Percentiles rank a stretch among this genome's conserved stretches.
These are phyloP conservation scores for Halichoeres trimaculatus DNA, from an alignment of 2,113 vertebrate species.

Conservation along the genomic window DNA sequence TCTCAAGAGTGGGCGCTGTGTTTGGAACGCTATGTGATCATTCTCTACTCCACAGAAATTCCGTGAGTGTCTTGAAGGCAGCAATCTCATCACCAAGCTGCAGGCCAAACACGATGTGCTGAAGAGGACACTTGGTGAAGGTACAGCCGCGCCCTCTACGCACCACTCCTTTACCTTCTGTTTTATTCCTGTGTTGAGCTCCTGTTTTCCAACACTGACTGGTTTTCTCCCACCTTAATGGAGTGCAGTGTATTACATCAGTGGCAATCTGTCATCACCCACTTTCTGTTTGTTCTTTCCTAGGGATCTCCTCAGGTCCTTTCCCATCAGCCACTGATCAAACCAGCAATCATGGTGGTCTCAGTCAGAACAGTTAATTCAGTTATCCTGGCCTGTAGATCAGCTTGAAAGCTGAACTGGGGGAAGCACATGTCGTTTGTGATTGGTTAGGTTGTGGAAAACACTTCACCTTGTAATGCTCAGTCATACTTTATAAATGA, in stretches of 20 bases:
- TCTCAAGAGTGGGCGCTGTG: slow-evolving; percentile 41
- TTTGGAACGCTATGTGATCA: slow-evolving; percentile 57
- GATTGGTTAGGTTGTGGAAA: no score
- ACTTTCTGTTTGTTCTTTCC: slow-evolving; percentile 44
- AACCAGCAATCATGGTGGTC: slow-evolving; percentile 58
- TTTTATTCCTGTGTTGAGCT: background rate
- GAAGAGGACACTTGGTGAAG: slow-evolving; percentile 94
- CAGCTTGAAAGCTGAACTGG: background rate
- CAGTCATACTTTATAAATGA: no score
- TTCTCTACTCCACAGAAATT: slow-evolving; percentile 92
- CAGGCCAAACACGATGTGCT: slow-evolving; percentile 98
- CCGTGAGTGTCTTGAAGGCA: slow-evolving; percentile 97
- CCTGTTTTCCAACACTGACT: no score
- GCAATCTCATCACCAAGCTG: slow-evolving; percentile 98
- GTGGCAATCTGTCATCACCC: slow-evolving; percentile 18
- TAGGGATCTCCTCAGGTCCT: slow-evolving; percentile 57
- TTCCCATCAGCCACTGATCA: slow-evolving; percentile 15
- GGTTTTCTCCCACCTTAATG: slow-evolving; percentile 57
- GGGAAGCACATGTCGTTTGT: no score
- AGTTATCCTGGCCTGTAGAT: no score
- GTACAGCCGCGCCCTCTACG: slow-evolving; percentile 69
- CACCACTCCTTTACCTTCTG: background rate
- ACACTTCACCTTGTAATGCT: no score
- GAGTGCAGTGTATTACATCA: slow-evolving; percentile 32
- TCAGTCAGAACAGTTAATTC: slow-evolving; percentile 32